phyloP scores from a whole-genome alignment of 2,113 vertebrate genomes.

The Notechis scutatus region DNA sequence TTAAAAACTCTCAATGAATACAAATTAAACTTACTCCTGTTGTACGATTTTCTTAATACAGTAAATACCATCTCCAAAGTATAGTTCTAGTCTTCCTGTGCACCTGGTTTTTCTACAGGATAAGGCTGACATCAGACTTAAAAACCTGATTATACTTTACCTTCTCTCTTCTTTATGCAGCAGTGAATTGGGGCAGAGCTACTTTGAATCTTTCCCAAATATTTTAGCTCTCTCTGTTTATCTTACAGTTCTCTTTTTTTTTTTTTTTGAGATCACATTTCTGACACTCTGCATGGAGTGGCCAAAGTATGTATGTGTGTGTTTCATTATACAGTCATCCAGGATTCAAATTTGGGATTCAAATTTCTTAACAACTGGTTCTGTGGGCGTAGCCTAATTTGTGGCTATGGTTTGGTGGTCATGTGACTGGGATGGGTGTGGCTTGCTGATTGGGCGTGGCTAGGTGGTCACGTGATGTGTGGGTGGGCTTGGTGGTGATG shows the following conservation, averaged over 20 bases:
- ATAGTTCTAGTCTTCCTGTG: not conserved
- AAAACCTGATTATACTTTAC: not conserved
- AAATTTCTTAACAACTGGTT: too few species aligned
- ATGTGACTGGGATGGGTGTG: too few species aligned
- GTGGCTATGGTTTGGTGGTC: too few species aligned
- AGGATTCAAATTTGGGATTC: too few species aligned
- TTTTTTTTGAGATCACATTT: not conserved
- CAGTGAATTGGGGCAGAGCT: not conserved
- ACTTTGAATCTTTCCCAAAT: not conserved
- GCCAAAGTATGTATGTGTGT: not conserved
- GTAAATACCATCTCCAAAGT: not conserved
- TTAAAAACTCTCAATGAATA: not conserved
- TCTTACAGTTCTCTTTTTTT: not conserved
- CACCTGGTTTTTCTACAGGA: not conserved
- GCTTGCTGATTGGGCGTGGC: too few species aligned
- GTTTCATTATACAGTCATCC: not conserved
- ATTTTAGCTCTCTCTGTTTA: not conserved
- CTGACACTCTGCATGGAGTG: not conserved
- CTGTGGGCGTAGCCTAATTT: too few species aligned
- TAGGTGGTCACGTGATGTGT: too few species aligned
- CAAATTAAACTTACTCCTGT: not conserved
- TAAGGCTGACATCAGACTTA: not conserved
- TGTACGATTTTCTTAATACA: not conserved
- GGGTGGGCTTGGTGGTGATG: too few species aligned
- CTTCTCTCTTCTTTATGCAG: not conserved